Conservation (phyloP, 2,797 vertebrate species). For the Chanos chanos region DNA sequence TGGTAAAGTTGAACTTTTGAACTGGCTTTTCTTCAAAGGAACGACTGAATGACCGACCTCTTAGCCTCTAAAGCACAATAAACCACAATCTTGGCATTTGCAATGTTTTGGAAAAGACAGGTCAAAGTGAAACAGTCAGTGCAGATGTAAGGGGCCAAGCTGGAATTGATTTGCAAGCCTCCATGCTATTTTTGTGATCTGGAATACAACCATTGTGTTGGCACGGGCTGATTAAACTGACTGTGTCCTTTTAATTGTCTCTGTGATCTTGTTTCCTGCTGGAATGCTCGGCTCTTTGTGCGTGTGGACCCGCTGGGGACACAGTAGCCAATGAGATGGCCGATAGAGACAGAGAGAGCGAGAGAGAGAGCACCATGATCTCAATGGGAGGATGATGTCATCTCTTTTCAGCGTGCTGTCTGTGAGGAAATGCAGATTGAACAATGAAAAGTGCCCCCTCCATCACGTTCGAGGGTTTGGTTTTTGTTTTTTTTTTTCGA, state of each 20-base stretch:
- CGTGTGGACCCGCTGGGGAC: conserved; percentile 44
- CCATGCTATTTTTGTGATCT: not conserved
- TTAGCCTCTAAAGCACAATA: not conserved
- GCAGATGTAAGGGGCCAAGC: not conserved
- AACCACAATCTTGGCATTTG: not conserved
- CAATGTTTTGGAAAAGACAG: not conserved
- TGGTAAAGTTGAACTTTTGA: too few relatives aligned
- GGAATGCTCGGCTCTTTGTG: conserved; percentile 69
- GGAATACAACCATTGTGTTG: conserved; percentile 13
- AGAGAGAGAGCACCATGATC: conserved; percentile 44
- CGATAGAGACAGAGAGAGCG: too few relatives aligned
- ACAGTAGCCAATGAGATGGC: conserved; percentile 50
- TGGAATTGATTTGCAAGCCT: conserved; percentile 25
- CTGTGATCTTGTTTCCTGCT: conserved; percentile 56
- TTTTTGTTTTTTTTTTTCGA: too few relatives aligned
- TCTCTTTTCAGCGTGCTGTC: conserved; percentile 57
- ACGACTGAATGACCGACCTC: too few relatives aligned
- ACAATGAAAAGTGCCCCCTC: conserved; percentile 56
- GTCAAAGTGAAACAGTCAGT: not conserved
- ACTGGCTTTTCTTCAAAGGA: too few relatives aligned
- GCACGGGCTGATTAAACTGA: conserved; percentile 24
- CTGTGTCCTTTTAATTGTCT: conserved; percentile 9
- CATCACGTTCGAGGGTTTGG: too few relatives aligned
- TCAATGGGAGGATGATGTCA: conserved; percentile 71
- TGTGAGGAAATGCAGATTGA: conserved; percentile 54